Conservation (phyloP, 2,113 vertebrate genomes). For the Probosciger aterrimus region DNA sequence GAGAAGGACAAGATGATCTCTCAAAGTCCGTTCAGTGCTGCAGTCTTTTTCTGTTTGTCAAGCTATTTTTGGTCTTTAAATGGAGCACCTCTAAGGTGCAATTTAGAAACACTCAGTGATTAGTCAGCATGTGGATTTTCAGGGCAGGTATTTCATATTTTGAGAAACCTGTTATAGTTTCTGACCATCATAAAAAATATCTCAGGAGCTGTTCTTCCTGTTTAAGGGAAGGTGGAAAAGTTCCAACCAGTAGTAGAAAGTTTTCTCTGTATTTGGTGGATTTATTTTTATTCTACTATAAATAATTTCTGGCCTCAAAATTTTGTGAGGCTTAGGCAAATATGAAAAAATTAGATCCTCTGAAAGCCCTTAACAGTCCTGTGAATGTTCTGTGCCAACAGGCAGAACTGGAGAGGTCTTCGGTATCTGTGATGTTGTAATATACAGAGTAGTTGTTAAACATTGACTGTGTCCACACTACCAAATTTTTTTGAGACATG, state of each 20-base stretch:
- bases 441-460: neutral
- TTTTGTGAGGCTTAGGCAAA: neutral
- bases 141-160: neutral
- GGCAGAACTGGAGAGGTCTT: neutral
- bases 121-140: neutral
- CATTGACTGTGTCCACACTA: neutral
- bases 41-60: neutral
- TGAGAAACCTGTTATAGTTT: neutral
- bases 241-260: neutral
- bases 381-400: neutral
- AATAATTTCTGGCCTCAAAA: neutral
- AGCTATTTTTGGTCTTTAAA: neutral
- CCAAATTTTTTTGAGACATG: neutral
- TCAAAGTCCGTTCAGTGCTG: neutral
- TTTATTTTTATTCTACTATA: slow-evolving; percentile 6
- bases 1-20: neutral
- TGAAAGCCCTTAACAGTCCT: neutral
- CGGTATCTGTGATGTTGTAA: neutral
- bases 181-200: neutral
- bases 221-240: neutral
- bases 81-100: neutral
- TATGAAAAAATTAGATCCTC: neutral
- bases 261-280: neutral
- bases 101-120: neutral
- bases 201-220: neutral